Base-by-base conservation (phyloP, 2,888 invertebrate genomes). In the Caenorhabditis sulstoni region DNA sequence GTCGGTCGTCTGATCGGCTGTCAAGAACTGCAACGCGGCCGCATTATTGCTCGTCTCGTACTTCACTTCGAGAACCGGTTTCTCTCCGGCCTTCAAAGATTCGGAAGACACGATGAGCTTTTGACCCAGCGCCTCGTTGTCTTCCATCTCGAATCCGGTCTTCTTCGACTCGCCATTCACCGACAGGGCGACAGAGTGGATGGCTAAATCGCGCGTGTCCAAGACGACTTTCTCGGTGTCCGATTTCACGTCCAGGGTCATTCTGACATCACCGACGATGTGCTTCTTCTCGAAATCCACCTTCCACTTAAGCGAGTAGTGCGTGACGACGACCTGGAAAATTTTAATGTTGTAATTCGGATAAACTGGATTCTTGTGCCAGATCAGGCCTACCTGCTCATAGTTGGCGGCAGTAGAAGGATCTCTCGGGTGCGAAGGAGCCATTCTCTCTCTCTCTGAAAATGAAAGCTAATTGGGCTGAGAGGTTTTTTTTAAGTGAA, bases 1-100 rank as follows among this genome's bases (percentile, higher is more conserved):
- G 67, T 95, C 96, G 9, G 94, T 93, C 0, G 96, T 97, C 91
- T 96, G 96, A 81, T 93, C 93, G 0, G 95, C 94, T 18, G 93
- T 93, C 76, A 97, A 91, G 96, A 96, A 97, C 91, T 96, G 95
- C 58, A 97, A 91, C 0, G 94, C 96, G 59, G 94, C 94, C 0
- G 95, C 94, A n/a, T 93, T 91, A 1, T 94, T 93, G 14, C 93
- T 93, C 0, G 95, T 95, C 88, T 93, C 93, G 91, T 96, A 96
- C 65, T 93, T 92, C 85, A 96, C 88, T 20, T 82, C 41, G 12
- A 91, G 67, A 9, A 35, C 22, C 37, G 55, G 20, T 12, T 64
- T 78, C 8, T 73, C 68, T 11, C 71, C 81, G 1, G 50, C 0
- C 35, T 75, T 64, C 41, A 83, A 14, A 4, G 11, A 4, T 5